phyloP scores from a whole-genome alignment of 1,140 invertebrate species.

The Drosophila nigromelanica region DNA sequence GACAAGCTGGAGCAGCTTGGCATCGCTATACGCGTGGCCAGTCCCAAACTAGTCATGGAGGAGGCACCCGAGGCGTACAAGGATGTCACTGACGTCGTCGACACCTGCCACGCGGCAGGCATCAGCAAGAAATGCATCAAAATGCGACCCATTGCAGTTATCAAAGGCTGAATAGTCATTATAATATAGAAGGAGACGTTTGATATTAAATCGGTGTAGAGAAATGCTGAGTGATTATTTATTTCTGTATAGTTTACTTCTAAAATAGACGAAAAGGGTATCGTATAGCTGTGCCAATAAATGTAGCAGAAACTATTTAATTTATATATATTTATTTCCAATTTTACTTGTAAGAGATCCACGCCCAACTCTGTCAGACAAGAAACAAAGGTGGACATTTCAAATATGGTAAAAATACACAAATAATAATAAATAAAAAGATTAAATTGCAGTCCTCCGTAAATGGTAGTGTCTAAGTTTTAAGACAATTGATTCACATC shows the following conservation, averaged over 20 bases:
- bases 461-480: no score
- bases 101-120: constrained; percentile 98
- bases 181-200: not conserved
- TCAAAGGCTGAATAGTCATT: constrained; percentile 92
- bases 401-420: no score
- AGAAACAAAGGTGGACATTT: no score
- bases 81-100: constrained; percentile 99
- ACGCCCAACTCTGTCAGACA: no score
- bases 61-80: constrained; percentile 99
- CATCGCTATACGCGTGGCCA: constrained; percentile 98
- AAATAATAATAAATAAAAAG: no score
- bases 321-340: no score
- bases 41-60: constrained; percentile 99
- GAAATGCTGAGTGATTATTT: not conserved
- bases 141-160: constrained; percentile 98
- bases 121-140: constrained; percentile 99
- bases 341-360: no score
- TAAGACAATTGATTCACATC: no score
- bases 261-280: not conserved
- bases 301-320: no score
- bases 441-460: no score
- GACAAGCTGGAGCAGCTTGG: constrained; percentile 93
- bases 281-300: no score
- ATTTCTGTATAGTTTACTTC: not conserved
- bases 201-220: not conserved